A percentile compares a stretch with the other conserved stretches of the same genome.
These are phyloP conservation scores for Ichneumoninae sp. DNA, from an alignment of 2,888 invertebrate species.

Conservation along the genomic window DNA sequence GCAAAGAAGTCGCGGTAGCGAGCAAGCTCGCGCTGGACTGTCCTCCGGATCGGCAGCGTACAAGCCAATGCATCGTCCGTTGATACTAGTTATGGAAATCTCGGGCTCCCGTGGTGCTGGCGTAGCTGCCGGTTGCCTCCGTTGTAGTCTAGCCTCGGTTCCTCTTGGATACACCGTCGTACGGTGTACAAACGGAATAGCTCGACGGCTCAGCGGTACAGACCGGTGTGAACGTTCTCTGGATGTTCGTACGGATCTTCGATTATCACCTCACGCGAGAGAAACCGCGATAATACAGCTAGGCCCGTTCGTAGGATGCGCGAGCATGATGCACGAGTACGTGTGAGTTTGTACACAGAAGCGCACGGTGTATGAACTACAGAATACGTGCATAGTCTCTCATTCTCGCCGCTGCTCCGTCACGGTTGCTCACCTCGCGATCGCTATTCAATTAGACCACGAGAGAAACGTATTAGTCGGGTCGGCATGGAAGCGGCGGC, in stretches of 20 bases:
- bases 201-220: conserved; percentile 17
- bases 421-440: conserved; percentile 56
- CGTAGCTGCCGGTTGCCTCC: conserved; percentile 5
- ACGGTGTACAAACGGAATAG: conserved; percentile 2
- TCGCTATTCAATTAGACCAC: conserved; percentile 59
- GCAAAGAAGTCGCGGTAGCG: conserved; percentile 15
- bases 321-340: not conserved
- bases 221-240: conserved; percentile 40
- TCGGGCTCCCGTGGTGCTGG: conserved; percentile 20
- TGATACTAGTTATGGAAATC: conserved; percentile 66
- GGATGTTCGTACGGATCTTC: conserved; percentile 33
- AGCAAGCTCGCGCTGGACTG: conserved; percentile 13
- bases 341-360: not conserved
- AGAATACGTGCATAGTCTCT: conserved; percentile 19
- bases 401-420: conserved; percentile 21
- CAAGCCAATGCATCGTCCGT: conserved; percentile 29
- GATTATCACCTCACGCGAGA: conserved; percentile 43
- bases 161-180: not conserved
- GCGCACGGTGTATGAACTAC: not conserved
- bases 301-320: conserved; percentile 8
- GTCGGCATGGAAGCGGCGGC: not conserved
- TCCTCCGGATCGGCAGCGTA: not conserved
- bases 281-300: conserved; percentile 38
- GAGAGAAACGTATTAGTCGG: conserved; percentile 28
- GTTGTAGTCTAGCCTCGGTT: conserved; percentile 8